Conservation (phyloP, 1,140 invertebrate species). For the Diachasmimorpha longicaudata region DNA sequence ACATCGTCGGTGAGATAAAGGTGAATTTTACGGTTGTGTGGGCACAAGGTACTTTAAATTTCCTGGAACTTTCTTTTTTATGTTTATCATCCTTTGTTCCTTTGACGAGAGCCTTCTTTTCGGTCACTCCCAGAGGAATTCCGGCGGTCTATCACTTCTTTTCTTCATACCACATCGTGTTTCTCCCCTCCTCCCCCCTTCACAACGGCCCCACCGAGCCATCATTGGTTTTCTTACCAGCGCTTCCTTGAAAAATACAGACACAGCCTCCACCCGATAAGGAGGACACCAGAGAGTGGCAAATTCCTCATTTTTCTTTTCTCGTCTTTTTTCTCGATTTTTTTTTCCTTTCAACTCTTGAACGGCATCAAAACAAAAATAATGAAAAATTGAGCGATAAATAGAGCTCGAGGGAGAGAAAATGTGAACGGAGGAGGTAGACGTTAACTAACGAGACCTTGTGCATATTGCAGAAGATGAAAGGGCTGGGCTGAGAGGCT, state of each 20-base stretch:
- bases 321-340: background rate
- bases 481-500: background rate
- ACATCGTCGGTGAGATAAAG: background rate
- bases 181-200: background rate
- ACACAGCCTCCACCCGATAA: background rate
- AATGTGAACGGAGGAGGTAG: background rate
- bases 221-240: background rate
- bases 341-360: background rate
- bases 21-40: background rate
- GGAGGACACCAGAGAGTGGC: background rate
- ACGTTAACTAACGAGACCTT: background rate
- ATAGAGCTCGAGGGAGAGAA: background rate
- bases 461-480: background rate
- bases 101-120: constrained; percentile 10
- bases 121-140: background rate
- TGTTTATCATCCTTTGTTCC: constrained; percentile 27
- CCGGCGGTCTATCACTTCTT: background rate
- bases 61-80: background rate
- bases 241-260: background rate
- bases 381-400: background rate
- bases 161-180: background rate
- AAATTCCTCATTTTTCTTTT: background rate
- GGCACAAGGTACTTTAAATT: constrained; percentile 22
- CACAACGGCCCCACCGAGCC: background rate
- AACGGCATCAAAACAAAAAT: background rate